Evolutionary conservation across 2,888 invertebrate genomes (phyloP), one percentile per base, ranked within the genome.

Genomic region (Odontomyia ornata): DNA sequence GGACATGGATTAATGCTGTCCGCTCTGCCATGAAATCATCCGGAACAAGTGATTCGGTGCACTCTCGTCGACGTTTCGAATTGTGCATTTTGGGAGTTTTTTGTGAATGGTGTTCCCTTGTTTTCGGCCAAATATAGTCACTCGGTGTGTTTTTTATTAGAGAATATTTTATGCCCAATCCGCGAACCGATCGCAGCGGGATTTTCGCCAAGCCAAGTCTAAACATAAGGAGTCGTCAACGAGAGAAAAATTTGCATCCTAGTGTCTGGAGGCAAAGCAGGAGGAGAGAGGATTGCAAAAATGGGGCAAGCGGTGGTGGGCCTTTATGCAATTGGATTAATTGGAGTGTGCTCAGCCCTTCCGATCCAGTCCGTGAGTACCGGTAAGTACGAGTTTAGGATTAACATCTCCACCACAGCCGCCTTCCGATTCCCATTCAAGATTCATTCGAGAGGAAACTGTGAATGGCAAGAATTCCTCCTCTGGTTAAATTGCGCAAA

Each of bases 281-380:
- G 28, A 30, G 15, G 64, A 27, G 64, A 25, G 21, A 60, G 23
- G 25, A 7, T 2, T 43, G n/a, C 25, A n/a, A 64, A 62, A 36
- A 75, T 75, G 75, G 28, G 75, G 36, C 28, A n/a, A 27, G 21
- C 75, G 9, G 47, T 21, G 36, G 36, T 64, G 23, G 64, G 62
- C 30, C 18, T 76, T 57, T 69, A 76, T 76, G 76, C 57, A 67
- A 67, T 67, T 57, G 64, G 65, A 52, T 28, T 73, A 30, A 57
- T 79, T 76, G 79, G 79, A 47, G 30, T 77, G 52, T 76, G 77
- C 56, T 69, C 75, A 25, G 79, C 79, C 62, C 69, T 77, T 36
- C 79, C 79, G 27, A 77, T 79, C 30, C 76, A 69, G 64, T 62
- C 76, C 27, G 57, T 71, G 11, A 57, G 23, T 43, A 28, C 76